Evolutionary conservation across 2,797 vertebrate species (phyloP), one percentile per base, ranked within the genome.

Genomic region (Falco novaeseelandiae): DNA sequence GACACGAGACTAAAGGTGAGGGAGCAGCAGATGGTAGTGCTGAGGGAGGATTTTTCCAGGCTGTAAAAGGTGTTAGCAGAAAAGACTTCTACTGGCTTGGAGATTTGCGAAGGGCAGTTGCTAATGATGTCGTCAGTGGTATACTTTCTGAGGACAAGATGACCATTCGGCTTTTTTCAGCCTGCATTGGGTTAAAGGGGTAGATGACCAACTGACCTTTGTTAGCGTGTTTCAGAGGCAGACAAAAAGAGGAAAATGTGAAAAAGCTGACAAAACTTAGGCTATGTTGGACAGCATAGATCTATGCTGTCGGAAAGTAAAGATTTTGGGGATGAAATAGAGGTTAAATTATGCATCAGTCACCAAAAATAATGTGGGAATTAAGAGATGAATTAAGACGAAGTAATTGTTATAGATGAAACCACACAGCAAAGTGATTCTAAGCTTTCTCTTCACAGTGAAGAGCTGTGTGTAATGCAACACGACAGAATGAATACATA

Each of bases 1-100:
- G 94, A 83, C 77, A 92, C 7, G 22, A 96, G 88, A 90, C 81
- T 95, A 93, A 96, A 97, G 88, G 81, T 89, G 92, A 94, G 57
- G 83, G 92, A 93, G 78, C 83, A 92, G 86, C 86, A 87, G 70
- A 87, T 96, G 88, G 93, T 71, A 71, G 19, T 30, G 70, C 70
- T 95, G 93, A 90, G 62, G 88, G 73, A 79, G 83, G 73, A 77
- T 83, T 94, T 89, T 94, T 88, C 90, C 66, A 78, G 83, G 63
- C 95, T 90, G 59, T 59, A 89, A 76, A 83, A 95, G 54, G 69
- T 94, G 78, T 90, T 90, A 87, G 59, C 83, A 92, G 80, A 73
- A 89, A 70, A 88, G 77, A 93, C 77, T 95, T 86, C 77, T 89
- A 36, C 73, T 91, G 71, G 12, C 36, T 89, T 89, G 90, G 83